Percentiles rank a stretch among this genome's conserved stretches.
Evolutionary conservation across 2,797 vertebrate species (phyloP).

Genomic region (Nasua narica): DNA sequence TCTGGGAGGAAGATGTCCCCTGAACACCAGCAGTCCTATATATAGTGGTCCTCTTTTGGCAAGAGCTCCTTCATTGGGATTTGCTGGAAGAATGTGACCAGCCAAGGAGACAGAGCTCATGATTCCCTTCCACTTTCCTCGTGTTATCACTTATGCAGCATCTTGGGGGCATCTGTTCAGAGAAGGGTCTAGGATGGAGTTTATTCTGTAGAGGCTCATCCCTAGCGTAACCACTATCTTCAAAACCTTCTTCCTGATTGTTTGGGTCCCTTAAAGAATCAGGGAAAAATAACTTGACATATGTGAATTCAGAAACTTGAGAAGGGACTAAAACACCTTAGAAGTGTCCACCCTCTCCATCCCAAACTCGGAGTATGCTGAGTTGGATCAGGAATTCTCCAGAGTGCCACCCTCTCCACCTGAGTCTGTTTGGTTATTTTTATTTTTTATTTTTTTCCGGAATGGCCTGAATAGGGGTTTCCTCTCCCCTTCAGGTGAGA

Average conservation of each 20-base stretch:
- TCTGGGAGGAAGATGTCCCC: not conserved
- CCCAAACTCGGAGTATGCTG: not conserved
- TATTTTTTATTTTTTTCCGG: not conserved
- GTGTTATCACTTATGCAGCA: not conserved
- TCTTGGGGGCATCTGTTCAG: not conserved
- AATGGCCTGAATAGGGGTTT: not conserved
- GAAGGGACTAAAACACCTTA: not conserved
- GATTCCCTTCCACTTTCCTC: not conserved
- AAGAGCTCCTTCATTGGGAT: not conserved
- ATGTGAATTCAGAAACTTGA: not conserved
- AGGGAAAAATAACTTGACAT: not conserved
- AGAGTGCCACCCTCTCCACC: not conserved
- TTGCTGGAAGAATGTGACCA: not conserved
- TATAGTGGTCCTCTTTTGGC: not conserved
- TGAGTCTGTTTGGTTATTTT: not conserved
- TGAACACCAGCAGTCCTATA: not conserved
- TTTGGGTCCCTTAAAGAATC: not conserved
- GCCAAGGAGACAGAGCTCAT: not conserved
- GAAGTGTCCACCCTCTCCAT: no score
- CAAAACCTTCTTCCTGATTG: not conserved
- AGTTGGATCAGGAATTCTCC: not conserved
- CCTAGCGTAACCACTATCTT: not conserved
- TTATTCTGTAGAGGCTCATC: not conserved
- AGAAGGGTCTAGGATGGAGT: not conserved
- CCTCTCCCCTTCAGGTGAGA: not conserved